A percentile compares a stretch with the other conserved stretches of the same genome.
phyloP scores from a whole-genome alignment of 2,888 invertebrate species.

The Euphydryas editha region DNA sequence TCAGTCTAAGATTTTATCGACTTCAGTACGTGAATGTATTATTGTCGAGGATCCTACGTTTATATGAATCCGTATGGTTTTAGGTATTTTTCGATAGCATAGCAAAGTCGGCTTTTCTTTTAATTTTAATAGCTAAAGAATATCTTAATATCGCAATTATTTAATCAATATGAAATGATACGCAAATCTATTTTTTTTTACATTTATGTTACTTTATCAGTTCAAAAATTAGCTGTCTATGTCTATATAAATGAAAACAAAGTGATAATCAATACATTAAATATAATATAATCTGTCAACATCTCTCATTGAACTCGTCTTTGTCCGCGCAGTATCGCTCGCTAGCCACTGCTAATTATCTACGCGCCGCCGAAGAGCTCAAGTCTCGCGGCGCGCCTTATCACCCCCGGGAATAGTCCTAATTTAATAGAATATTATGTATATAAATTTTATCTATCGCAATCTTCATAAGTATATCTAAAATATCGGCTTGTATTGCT shows the following conservation, averaged over 20 bases:
- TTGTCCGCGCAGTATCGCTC: slow-evolving; percentile 40
- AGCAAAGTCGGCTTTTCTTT: neutral
- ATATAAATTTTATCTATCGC: slow-evolving; percentile 29
- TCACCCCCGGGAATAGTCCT: slow-evolving; percentile 23
- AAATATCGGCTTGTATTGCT: slow-evolving; percentile 18
- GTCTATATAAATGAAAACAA: slow-evolving; percentile 55
- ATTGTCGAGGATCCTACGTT: slow-evolving; percentile 17
- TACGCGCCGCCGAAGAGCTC: slow-evolving; percentile 8
- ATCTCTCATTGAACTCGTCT: slow-evolving; percentile 45
- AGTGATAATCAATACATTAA: slow-evolving; percentile 51
- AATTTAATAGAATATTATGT: slow-evolving; percentile 18
- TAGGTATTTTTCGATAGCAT: slow-evolving; percentile 10
- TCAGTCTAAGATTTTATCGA: slow-evolving; percentile 17
- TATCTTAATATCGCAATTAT: slow-evolving; percentile 20
- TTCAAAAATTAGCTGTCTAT: slow-evolving; percentile 54
- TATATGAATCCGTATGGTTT: neutral
- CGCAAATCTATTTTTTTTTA: slow-evolving; percentile 41
- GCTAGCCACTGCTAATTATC: slow-evolving; percentile 18
- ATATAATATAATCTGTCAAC: slow-evolving; percentile 49
- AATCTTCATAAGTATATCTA: slow-evolving; percentile 22
- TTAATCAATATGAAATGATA: slow-evolving; percentile 16
- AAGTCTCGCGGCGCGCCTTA: slow-evolving; percentile 9
- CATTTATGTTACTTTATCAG: slow-evolving; percentile 46
- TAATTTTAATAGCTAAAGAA: slow-evolving; percentile 14
- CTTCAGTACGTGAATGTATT: slow-evolving; percentile 10